Conservation (phyloP, 2,888 invertebrate genomes). For the Andricus curvator region DNA sequence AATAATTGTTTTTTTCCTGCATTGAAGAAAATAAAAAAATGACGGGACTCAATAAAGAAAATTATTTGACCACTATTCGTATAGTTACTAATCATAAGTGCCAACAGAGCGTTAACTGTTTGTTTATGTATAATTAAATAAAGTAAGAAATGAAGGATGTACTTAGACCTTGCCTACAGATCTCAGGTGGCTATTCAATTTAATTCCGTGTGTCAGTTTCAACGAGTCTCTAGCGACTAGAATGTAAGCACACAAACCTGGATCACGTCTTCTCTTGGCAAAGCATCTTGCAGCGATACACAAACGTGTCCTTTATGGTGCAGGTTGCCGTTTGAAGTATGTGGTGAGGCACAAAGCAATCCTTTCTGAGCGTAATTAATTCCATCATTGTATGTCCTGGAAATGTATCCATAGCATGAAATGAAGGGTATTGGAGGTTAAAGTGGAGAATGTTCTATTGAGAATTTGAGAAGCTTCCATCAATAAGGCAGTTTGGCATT, state of each 20-base stretch:
- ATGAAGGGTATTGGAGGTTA: not conserved
- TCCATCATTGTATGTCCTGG: slow-evolving; percentile 38
- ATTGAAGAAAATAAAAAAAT: not conserved
- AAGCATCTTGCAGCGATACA: slow-evolving; percentile 11
- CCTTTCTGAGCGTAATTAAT: slow-evolving; percentile 57
- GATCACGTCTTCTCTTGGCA: slow-evolving; percentile 13
- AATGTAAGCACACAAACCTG: slow-evolving; percentile 13
- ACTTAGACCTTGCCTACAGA: slow-evolving; percentile 2
- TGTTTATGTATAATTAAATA: not conserved
- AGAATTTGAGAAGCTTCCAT: slow-evolving; percentile 53
- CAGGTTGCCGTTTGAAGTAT: slow-evolving; percentile 19
- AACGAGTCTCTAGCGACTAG: not conserved
- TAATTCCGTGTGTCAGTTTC: slow-evolving; percentile 18
- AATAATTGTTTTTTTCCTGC: too few relatives aligned
- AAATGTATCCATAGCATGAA: not conserved
- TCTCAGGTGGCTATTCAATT: slow-evolving; percentile 29
- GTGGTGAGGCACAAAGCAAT: slow-evolving; percentile 45
- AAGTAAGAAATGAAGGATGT: not conserved
- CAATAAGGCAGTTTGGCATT: slow-evolving; percentile 61
- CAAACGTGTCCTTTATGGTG: slow-evolving; percentile 25
- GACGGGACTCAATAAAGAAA: not conserved
- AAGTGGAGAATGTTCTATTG: not conserved
- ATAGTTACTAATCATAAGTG: not conserved
- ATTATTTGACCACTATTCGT: not conserved
- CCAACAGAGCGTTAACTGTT: not conserved